These are phyloP conservation scores for Norana najaformis DNA, from an alignment of 2,888 invertebrate species.

Conservation along the genomic window DNA sequence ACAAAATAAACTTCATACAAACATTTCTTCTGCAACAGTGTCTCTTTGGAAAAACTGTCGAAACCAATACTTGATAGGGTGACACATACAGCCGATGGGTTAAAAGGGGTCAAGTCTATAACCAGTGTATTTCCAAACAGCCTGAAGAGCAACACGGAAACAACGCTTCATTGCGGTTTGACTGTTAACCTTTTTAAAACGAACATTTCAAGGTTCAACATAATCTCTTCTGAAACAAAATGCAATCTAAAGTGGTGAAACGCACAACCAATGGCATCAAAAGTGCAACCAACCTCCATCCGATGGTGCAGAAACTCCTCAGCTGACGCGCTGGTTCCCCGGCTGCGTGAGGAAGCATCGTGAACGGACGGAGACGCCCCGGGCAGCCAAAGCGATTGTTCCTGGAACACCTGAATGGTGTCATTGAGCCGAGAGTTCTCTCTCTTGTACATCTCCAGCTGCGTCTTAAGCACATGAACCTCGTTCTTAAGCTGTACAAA, in stretches of 20 bases:
- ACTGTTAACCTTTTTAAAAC: background rate
- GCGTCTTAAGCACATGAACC: background rate
- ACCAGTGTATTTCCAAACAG: background rate
- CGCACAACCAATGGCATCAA: background rate
- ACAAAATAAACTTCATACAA: no score
- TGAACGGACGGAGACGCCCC: background rate
- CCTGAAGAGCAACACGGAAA: background rate
- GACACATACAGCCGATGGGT: background rate
- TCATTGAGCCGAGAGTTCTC: constrained; percentile 18
- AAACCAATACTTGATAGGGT: no score
- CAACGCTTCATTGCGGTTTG: background rate
- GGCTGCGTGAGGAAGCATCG: background rate
- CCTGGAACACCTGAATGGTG: background rate
- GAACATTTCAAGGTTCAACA: background rate
- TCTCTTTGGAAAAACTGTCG: no score
- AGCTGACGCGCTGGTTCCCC: background rate
- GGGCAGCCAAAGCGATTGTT: background rate
- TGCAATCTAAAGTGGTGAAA: background rate
- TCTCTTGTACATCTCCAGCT: constrained; percentile 25
- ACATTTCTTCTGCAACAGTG: no score
- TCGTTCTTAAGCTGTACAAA: constrained; percentile 27
- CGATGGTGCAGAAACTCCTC: background rate
- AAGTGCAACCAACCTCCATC: background rate
- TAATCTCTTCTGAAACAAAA: background rate
- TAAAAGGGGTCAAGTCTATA: background rate